Evolutionary conservation across 2,888 invertebrate species (phyloP).

Genomic region (Amblyjoppa proteus): DNA sequence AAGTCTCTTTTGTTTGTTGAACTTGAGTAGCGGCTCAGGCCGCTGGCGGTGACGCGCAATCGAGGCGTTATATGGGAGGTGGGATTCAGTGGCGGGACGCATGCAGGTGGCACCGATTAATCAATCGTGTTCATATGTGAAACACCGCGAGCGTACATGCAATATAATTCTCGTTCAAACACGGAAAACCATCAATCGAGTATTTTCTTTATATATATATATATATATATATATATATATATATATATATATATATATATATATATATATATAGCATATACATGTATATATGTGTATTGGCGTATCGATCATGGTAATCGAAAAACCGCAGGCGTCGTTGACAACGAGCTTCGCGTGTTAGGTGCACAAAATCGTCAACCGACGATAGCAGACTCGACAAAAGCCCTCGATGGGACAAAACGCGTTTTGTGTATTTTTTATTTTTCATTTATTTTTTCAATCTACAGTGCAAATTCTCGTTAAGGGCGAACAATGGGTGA

Average conservation of each 20-base stretch:
- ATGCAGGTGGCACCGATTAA: conserved; percentile 46
- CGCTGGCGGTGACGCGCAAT: conserved; percentile 44
- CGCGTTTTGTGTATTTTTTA: too few species aligned
- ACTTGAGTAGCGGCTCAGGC: conserved; percentile 13
- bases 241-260: neutral
- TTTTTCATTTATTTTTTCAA: too few species aligned
- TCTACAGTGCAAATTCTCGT: neutral
- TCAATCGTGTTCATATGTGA: conserved; percentile 20
- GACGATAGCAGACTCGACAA: neutral
- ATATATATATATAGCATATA: neutral
- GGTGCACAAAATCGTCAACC: conserved; percentile 16
- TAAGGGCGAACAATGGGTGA: neutral
- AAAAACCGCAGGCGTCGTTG: conserved; percentile 18
- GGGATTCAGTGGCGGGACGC: conserved; percentile 2
- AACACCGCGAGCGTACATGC: neutral
- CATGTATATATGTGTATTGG: neutral
- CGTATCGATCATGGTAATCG: conserved; percentile 13
- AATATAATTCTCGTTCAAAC: conserved; percentile 1
- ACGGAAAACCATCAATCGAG: neutral
- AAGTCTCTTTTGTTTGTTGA: conserved; percentile 49
- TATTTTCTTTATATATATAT: neutral
- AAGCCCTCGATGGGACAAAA: neutral
- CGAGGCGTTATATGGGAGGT: neutral
- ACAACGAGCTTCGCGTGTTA: conserved; percentile 10
- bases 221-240: too few species aligned